A percentile compares a stretch with the other conserved stretches of the same genome.
phyloP scores from a whole-genome alignment of 2,113 vertebrate species.

The Elachura formosa region DNA sequence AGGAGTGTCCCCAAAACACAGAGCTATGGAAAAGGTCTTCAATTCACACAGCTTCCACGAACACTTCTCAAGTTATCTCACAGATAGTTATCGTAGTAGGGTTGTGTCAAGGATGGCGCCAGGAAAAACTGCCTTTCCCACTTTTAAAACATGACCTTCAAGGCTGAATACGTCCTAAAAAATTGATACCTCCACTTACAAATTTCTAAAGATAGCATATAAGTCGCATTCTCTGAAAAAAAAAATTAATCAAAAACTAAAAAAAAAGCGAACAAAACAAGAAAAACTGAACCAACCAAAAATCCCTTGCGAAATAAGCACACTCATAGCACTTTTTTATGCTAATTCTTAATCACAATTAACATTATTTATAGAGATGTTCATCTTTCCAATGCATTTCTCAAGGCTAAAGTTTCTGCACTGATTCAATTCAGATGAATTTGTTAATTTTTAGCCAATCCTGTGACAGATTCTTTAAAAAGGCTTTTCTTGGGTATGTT shows the following conservation, averaged over 20 bases:
- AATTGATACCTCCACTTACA: not conserved
- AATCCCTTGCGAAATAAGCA: not conserved
- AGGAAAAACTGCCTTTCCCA: not conserved
- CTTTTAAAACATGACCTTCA: not conserved
- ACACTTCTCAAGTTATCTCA: not conserved
- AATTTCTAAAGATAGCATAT: not conserved
- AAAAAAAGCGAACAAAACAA: not conserved
- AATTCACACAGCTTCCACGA: not conserved
- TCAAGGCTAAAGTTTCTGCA: not conserved
- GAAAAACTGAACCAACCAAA: not conserved
- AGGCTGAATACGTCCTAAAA: not conserved
- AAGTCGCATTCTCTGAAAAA: not conserved
- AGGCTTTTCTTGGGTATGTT: not conserved
- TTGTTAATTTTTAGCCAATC: not conserved
- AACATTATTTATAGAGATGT: not conserved
- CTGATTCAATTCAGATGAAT: not conserved
- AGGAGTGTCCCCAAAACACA: not conserved
- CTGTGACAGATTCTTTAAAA: not conserved
- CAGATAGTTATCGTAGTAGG: not conserved
- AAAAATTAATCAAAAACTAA: not conserved
- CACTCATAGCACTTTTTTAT: not conserved
- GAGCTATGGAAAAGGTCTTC: not conserved
- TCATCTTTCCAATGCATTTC: not conserved
- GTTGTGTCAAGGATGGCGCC: not conserved
- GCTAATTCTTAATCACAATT: not conserved